phyloP scores from a whole-genome alignment of 2,797 vertebrate genomes.

The Pangasius macronema region DNA sequence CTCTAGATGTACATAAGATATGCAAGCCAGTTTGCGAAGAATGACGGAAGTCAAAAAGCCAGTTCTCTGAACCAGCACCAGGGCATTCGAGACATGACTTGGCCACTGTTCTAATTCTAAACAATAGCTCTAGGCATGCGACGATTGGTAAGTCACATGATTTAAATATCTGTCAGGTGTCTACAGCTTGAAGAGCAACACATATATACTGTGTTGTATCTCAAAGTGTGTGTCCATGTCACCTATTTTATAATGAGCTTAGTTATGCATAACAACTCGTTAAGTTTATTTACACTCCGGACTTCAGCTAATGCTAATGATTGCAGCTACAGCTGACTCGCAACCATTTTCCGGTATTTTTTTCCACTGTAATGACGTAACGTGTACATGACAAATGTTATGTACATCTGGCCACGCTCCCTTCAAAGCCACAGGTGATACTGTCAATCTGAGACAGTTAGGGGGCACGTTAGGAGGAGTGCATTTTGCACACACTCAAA shows the following conservation, averaged over 20 bases:
- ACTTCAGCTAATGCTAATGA: not conserved
- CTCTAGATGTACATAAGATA: not conserved
- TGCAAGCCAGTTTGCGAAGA: not conserved
- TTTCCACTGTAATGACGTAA: not conserved
- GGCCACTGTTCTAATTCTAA: not conserved
- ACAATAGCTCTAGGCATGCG: not conserved
- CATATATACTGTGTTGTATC: not conserved
- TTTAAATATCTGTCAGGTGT: not conserved
- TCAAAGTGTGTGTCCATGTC: not conserved
- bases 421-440: not conserved
- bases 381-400: not conserved
- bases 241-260: not conserved
- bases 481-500: too few relatives aligned
- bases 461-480: not conserved
- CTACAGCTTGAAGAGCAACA: not conserved
- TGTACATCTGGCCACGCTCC: not conserved
- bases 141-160: not conserved
- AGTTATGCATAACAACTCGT: not conserved
- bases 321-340: not conserved
- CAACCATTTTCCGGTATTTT: not conserved
- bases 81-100: not conserved
- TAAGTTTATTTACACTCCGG: not conserved
- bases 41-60: not conserved
- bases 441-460: not conserved
- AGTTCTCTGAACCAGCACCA: not conserved